These are phyloP conservation scores for Diplolepis rosae DNA, from an alignment of 2,888 invertebrate species.

Conservation along the genomic window DNA sequence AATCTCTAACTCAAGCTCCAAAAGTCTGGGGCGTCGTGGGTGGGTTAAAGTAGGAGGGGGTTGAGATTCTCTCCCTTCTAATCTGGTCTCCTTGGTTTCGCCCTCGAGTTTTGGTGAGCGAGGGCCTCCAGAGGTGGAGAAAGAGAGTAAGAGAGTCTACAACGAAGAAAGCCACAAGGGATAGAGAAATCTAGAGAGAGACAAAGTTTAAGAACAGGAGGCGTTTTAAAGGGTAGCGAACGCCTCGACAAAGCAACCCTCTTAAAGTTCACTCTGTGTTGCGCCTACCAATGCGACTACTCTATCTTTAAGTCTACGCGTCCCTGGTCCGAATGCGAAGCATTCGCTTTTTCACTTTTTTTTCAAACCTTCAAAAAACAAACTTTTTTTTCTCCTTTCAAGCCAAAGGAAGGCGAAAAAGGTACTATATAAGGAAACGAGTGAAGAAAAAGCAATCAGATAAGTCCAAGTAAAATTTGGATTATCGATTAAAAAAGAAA, in stretches of 20 bases:
- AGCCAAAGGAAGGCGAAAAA: no score
- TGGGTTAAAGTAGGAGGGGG: not conserved
- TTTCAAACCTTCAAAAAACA: not conserved
- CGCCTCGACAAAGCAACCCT: conserved; percentile 66
- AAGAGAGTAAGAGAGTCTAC: conserved; percentile 38
- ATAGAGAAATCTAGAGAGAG: conserved; percentile 46
- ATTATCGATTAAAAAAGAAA: no score
- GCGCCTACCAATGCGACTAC: conserved; percentile 65
- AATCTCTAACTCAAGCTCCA: conserved; percentile 58
- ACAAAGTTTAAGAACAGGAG: conserved; percentile 45
- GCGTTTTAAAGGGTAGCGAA: conserved; percentile 70
- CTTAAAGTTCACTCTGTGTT: conserved; percentile 68
- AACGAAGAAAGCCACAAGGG: conserved; percentile 25
- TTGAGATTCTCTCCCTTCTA: conserved; percentile 68
- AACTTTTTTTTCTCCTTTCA: not conserved
- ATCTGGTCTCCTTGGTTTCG: conserved; percentile 73
- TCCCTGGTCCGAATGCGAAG: conserved; percentile 48
- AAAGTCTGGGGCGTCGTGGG: conserved; percentile 47
- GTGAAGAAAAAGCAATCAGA: no score
- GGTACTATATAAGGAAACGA: no score
- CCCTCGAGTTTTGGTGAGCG: conserved; percentile 63
- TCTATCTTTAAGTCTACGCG: conserved; percentile 39
- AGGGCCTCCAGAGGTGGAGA: conserved; percentile 51
- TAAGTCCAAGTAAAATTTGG: no score
- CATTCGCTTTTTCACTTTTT: conserved; percentile 21